These are phyloP conservation scores for Selenia dentaria DNA, from an alignment of 2,888 invertebrate species.

Conservation along the genomic window DNA sequence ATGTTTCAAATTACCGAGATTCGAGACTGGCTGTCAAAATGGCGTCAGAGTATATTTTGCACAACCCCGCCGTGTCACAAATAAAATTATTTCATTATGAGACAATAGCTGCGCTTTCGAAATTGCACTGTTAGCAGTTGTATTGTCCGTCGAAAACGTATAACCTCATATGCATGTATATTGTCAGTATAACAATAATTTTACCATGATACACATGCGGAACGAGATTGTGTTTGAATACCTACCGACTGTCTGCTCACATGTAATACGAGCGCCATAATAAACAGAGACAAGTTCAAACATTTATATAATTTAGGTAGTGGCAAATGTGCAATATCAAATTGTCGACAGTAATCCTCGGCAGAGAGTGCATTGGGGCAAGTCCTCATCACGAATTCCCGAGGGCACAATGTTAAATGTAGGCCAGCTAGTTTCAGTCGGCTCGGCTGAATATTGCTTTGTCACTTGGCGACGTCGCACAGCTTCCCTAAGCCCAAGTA, in stretches of 20 bases:
- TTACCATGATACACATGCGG: neutral
- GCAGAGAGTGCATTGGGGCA: slow-evolving; percentile 66
- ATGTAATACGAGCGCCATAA: neutral
- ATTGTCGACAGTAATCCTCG: slow-evolving; percentile 66
- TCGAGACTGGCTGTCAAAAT: slow-evolving; percentile 69
- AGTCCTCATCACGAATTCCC: slow-evolving; percentile 78
- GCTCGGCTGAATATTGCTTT: slow-evolving; percentile 79
- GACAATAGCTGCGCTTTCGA: slow-evolving; percentile 40
- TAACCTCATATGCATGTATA: slow-evolving; percentile 2
- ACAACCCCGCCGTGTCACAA: slow-evolving; percentile 55
- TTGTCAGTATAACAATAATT: slow-evolving; percentile 3
- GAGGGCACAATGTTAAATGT: slow-evolving; percentile 77
- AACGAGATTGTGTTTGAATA: neutral
- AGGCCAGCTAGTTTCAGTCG: slow-evolving; percentile 77
- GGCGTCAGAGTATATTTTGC: slow-evolving; percentile 57
- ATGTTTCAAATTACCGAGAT: slow-evolving; percentile 73
- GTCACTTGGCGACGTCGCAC: slow-evolving; percentile 80
- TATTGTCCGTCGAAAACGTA: slow-evolving; percentile 26
- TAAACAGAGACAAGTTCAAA: neutral
- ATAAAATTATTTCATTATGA: slow-evolving; percentile 59
- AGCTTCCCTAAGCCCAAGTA: slow-evolving; percentile 80
- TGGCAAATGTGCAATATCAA: slow-evolving; percentile 35
- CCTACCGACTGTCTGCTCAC: neutral
- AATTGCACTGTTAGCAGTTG: slow-evolving; percentile 27
- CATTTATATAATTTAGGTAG: slow-evolving; percentile 1